Evolutionary conservation across 1,140 invertebrate genomes (phyloP), one percentile per base, ranked within the genome.

Genomic region (Aphelinus atriplicis): DNA sequence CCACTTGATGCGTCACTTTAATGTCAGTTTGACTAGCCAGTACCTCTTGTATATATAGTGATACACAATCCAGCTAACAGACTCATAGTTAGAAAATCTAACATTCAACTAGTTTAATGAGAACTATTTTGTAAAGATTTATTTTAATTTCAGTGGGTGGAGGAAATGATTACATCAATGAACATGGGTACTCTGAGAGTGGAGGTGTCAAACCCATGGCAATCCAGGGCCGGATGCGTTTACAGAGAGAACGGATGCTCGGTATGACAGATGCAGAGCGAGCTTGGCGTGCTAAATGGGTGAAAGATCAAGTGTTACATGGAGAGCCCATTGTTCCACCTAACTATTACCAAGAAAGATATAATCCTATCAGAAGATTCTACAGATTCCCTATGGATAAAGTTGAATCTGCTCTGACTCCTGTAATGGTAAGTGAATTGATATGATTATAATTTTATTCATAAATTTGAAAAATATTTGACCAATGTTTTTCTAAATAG

Each of bases 251-350:
- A 87, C 90, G 95, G 83, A 88, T 94, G 45, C 80, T 92, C 64
- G 95, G 95, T 71, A 97, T 96, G 95, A 92, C 92, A 4, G 88
- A 93, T 82, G 92, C 91, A n/a, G 95, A 96, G 88, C 90, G 95
- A 78, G 91, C 91, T 61, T 96, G 93, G 91, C 90, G 95, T 73
- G 92, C 92, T 78, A 91, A 96, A 83, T 97, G 92, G 92, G 78
- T 96, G 1, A 92, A 95, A 83, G 95, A 96, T 88, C 95, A 96
- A 89, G 81, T 91, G 77, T 88, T 97, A 53, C 85, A 91, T 63
- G 89, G 90, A 10, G 95, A 96, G 81, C 94, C 95, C 0, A 83
- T 90, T 51, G 80, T 89, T 75, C 90, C 92, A 7, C 89, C 92
- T 43, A 71, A 79, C 81, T 91, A 92, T 68, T 92, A 93, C 81